These are phyloP conservation scores for Hemicrepidius hirtus DNA, from an alignment of 2,888 invertebrate species.

Conservation along the genomic window DNA sequence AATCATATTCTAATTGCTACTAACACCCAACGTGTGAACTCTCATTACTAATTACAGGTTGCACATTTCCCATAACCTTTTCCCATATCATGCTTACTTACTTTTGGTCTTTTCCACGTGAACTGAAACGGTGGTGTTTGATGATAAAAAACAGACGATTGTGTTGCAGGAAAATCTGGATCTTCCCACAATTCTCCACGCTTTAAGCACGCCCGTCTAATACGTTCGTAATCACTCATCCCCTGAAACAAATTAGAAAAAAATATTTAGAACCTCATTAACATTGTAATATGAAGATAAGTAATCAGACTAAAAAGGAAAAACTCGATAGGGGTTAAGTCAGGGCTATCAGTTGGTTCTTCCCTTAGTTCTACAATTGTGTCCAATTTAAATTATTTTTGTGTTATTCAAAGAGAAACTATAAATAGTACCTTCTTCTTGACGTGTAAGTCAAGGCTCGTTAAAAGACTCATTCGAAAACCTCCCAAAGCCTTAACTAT, in stretches of 20 bases:
- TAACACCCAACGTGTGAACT: background rate
- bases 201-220: slow-evolving; percentile 86
- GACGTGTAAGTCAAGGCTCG: too few relatives aligned
- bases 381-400: too few relatives aligned
- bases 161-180: slow-evolving; percentile 92
- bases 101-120: slow-evolving; percentile 91
- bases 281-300: too few relatives aligned
- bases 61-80: background rate
- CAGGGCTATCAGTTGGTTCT: too few relatives aligned
- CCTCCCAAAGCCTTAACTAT: too few relatives aligned
- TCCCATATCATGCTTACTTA: slow-evolving; percentile 69
- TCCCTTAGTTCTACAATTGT: too few relatives aligned
- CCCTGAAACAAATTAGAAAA: slow-evolving; percentile 65
- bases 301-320: too few relatives aligned
- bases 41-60: background rate
- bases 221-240: slow-evolving; percentile 90
- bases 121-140: slow-evolving; percentile 96
- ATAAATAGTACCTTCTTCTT: too few relatives aligned
- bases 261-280: too few relatives aligned
- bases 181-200: slow-evolving; percentile 91
- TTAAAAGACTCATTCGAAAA: too few relatives aligned
- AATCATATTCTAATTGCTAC: background rate
- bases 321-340: too few relatives aligned
- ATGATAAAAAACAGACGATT: slow-evolving; percentile 93
- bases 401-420: too few relatives aligned